Percentiles rank a stretch among this genome's conserved stretches.
These are phyloP conservation scores for Toxostoma redivivum DNA, from an alignment of 2,113 vertebrate genomes.

Conservation along the genomic window DNA sequence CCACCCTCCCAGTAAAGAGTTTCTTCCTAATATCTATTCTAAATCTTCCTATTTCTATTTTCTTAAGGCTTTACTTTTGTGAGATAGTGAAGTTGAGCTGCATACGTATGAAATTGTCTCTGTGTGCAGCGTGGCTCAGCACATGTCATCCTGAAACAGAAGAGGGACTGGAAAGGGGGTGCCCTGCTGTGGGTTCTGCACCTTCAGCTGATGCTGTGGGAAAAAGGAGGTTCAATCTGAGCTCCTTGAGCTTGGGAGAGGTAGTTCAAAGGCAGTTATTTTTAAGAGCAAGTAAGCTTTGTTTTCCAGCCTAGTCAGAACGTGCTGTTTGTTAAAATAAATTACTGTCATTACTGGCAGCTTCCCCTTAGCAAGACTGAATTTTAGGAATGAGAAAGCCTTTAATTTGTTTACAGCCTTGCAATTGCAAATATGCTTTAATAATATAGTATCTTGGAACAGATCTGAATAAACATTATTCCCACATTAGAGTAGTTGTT, in stretches of 20 bases:
- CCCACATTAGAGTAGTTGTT: slow-evolving; percentile 16
- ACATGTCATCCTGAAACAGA: not conserved
- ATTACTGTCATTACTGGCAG: slow-evolving; percentile 27
- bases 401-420: slow-evolving; percentile 47
- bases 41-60: not conserved
- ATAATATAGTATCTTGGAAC: slow-evolving; percentile 16
- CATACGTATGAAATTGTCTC: rapidly evolving
- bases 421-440: slow-evolving; percentile 23
- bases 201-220: not conserved
- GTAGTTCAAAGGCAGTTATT: slow-evolving; percentile 51
- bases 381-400: slow-evolving; percentile 36
- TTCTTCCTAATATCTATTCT: not conserved
- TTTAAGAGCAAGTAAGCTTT: slow-evolving; percentile 22
- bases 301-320: slow-evolving; percentile 25
- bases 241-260: not conserved
- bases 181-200: not conserved
- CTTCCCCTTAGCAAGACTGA: not conserved
- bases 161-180: not conserved
- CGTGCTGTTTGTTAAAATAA: slow-evolving; percentile 18
- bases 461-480: slow-evolving; percentile 29
- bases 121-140: rapidly evolving
- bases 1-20: not conserved
- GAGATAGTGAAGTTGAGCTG: not conserved
- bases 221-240: not conserved
- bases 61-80: not conserved